phyloP scores from a whole-genome alignment of 2,888 invertebrate species.

The Drosophila pullipes region DNA sequence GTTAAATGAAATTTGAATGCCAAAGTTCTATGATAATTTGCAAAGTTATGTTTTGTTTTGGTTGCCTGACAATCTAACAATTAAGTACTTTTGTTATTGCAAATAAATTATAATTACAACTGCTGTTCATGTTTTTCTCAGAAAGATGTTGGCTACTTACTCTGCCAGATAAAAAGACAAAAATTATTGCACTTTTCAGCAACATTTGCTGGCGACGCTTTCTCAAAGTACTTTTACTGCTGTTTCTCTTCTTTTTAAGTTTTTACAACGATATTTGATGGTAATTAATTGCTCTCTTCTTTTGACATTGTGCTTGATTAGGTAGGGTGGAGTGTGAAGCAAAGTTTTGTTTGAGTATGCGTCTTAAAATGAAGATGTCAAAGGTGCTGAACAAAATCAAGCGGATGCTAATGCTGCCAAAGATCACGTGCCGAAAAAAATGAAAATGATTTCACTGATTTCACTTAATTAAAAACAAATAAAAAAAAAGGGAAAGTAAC shows the following conservation, averaged over 20 bases:
- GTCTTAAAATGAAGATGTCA: conserved; percentile 41
- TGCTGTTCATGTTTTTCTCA: conserved; percentile 21
- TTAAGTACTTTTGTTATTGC: conserved; percentile 44
- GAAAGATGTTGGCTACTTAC: conserved; percentile 25
- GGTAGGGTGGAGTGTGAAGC: background rate
- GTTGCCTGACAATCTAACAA: conserved; percentile 24
- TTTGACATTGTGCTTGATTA: conserved; percentile 7
- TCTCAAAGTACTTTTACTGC: conserved; percentile 24
- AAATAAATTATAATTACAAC: conserved; percentile 47
- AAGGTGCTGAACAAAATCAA: conserved; percentile 21
- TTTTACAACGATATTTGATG: conserved; percentile 39
- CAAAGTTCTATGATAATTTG: conserved; percentile 25
- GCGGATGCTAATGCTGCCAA: conserved; percentile 20
- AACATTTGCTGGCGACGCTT: conserved; percentile 33
- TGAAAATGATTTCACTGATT: conserved; percentile 41
- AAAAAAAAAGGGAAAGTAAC: background rate
- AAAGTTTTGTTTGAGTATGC: conserved; percentile 20
- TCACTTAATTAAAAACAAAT: conserved; percentile 24
- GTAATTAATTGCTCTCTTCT: conserved; percentile 46
- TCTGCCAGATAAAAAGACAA: conserved; percentile 47
- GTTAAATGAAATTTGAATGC: conserved; percentile 20
- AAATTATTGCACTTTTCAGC: conserved; percentile 60
- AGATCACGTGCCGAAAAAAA: conserved; percentile 46
- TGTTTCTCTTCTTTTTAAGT: conserved; percentile 36
- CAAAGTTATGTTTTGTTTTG: conserved; percentile 2